phyloP scores from a whole-genome alignment of 2,113 vertebrate species.

The Scortum barcoo region DNA sequence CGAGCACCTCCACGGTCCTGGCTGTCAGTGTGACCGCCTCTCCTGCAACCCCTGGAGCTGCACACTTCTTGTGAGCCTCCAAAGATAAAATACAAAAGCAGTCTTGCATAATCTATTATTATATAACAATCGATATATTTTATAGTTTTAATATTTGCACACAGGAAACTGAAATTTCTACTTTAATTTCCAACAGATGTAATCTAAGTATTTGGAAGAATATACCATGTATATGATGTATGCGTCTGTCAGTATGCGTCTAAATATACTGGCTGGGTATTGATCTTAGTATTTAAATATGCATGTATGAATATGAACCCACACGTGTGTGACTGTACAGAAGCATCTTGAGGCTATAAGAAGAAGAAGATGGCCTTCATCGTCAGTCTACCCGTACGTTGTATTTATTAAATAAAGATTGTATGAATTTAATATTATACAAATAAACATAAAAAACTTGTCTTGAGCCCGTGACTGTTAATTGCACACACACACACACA shows the following conservation, averaged over 20 bases:
- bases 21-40: background rate
- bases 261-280: no score
- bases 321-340: background rate
- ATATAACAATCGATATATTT: background rate
- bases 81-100: background rate
- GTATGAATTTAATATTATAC: no score
- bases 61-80: no score
- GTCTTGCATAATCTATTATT: background rate
- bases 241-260: no score
- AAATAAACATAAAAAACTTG: background rate
- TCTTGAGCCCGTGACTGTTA: background rate
- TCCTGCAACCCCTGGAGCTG: background rate
- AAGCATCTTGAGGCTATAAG: background rate
- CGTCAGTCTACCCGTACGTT: no score
- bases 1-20: background rate
- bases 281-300: no score
- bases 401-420: no score
- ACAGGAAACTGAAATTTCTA: background rate
- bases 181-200: background rate
- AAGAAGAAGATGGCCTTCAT: no score
- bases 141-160: background rate
- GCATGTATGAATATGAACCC: background rate
- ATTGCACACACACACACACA: no score
- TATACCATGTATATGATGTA: background rate
- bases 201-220: background rate